Base-by-base conservation (phyloP, 2,888 invertebrate genomes). In the Melanophora roralis region DNA sequence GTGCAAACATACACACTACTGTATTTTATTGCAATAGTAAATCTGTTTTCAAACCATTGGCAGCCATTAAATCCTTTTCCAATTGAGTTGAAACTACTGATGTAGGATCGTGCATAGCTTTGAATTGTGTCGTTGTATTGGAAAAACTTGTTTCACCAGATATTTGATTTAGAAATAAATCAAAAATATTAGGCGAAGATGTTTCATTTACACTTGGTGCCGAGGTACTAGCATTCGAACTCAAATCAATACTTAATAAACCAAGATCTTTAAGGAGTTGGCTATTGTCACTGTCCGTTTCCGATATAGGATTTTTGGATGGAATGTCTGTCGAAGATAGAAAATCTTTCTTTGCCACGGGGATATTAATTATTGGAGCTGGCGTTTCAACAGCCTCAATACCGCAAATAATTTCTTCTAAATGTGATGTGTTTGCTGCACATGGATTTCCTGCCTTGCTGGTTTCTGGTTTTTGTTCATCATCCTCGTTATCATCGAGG, bases 251-350 rank as follows among this genome's bases (percentile, higher is more conserved):
- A 74, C 92, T 93, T 0, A 91, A 91, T 32, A 93, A 83, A 0
- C 93, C 93, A 9, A 93, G 86, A 84, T 93, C 93, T 43, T 92
- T 91, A 65, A 93, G 85, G 21, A 93, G 88, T 47, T 88, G 86
- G 36, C 83, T 82, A 40, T 32, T 82, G 32, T 82, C 72, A 21
- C 55, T 51, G 27, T 14, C 19, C 16, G 62, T 14, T 9, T 75
- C 32, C 11, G 34, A 47, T 7, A 60, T 36, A 4, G 34, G 16
- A 16, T 64, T 62, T 38, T 65, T 80, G 27, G 73, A 65, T 23
- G 49, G 43, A 71, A 65, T 64, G 40, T 65, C 75, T n/a, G 75
- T 38, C 6, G 68, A 47, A 9, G 12, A 34, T n/a, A 65, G 12
- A 67, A 72, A 73, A 45, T 76, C 45, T 32, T 82, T 45, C n/a